Conservation (phyloP, 2,113 vertebrate genomes). For the Colossoma macropomum region DNA sequence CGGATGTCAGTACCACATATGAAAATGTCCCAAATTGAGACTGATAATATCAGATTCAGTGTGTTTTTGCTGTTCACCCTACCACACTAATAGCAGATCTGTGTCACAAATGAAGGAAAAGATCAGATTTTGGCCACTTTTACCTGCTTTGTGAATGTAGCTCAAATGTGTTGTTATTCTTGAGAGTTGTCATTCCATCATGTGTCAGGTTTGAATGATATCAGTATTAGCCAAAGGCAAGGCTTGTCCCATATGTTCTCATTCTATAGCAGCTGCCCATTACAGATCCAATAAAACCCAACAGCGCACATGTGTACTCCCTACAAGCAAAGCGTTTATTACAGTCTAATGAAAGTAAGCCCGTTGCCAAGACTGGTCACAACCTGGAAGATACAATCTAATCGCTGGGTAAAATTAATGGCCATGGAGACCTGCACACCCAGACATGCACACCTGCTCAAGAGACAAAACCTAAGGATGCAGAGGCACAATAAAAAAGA, state of each 20-base stretch:
- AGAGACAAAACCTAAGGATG: background rate
- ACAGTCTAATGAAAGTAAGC: constrained; percentile 23
- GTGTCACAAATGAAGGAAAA: too few relatives aligned
- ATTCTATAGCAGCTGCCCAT: background rate
- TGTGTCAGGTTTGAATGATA: background rate
- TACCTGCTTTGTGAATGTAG: too few relatives aligned
- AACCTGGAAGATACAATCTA: constrained; percentile 5
- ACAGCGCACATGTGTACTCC: constrained; percentile 20
- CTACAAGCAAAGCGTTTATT: constrained; percentile 21
- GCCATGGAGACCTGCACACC: too few relatives aligned
- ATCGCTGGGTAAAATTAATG: constrained; percentile 12
- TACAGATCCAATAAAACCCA: constrained; percentile 23
- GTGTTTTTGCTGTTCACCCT: too few relatives aligned
- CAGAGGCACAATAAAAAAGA: background rate
- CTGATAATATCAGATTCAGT: too few relatives aligned
- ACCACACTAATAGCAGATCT: too few relatives aligned
- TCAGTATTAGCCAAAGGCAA: background rate
- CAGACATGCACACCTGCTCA: constrained; percentile 42
- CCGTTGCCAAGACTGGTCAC: constrained; percentile 4
- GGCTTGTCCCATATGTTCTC: background rate
- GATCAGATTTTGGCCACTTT: too few relatives aligned
- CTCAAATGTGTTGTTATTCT: background rate
- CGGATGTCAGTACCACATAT: too few relatives aligned
- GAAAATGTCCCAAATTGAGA: too few relatives aligned
- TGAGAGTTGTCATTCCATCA: background rate